phyloP scores from a whole-genome alignment of 2,113 vertebrate species.

The Percina caprodes region DNA sequence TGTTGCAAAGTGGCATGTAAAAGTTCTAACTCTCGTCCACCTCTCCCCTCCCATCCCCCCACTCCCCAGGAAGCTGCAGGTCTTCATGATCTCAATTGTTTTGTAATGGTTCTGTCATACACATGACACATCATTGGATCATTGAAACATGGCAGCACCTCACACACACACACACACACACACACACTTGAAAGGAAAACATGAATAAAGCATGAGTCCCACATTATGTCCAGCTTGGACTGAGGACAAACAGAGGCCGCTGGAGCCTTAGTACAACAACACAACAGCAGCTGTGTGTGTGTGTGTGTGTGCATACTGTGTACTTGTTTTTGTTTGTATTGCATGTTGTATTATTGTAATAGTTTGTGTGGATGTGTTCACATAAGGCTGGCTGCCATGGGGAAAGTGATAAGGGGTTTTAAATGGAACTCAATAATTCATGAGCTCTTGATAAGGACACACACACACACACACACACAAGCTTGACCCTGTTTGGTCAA shows the following conservation, averaged over 20 bases:
- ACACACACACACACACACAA: background rate
- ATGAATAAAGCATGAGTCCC: conserved; percentile 55
- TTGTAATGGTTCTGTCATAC: background rate
- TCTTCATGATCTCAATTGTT: conserved; percentile 4
- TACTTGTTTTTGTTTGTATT: conserved; percentile 32
- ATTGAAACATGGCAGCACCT: background rate
- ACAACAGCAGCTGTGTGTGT: background rate
- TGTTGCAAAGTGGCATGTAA: no score
- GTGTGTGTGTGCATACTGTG: no score
- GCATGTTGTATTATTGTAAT: conserved; percentile 36
- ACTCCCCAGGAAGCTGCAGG: conserved; percentile 5
- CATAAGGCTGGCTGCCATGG: conserved; percentile 66
- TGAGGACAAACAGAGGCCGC: conserved; percentile 41
- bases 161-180: conserved; percentile 13
- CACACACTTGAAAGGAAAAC: background rate
- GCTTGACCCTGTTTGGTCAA: no score
- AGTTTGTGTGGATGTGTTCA: conserved; percentile 13
- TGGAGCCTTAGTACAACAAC: conserved; percentile 10
- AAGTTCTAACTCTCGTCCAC: no score
- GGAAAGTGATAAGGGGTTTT: conserved; percentile 66
- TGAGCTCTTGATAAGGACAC: conserved; percentile 64
- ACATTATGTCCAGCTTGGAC: conserved; percentile 40
- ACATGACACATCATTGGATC: conserved; percentile 20
- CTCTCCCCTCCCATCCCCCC: no score
- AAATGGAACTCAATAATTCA: conserved; percentile 75